These are phyloP conservation scores for Trididemnum miniatum DNA, from an alignment of 23 tunicate species.

Conservation along the genomic window DNA sequence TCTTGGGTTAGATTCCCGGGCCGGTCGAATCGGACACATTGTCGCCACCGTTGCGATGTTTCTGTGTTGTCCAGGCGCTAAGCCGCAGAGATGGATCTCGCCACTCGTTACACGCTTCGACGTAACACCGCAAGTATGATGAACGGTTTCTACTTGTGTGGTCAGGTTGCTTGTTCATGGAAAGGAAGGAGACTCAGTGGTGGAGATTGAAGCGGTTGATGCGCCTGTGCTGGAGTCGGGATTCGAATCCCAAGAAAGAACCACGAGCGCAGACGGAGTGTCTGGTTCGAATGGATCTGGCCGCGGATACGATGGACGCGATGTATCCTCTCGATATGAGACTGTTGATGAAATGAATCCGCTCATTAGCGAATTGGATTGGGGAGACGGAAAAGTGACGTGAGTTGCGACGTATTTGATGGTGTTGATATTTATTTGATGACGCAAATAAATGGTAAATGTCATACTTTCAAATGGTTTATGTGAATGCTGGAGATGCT, in stretches of 20 bases:
- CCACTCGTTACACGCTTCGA: no score
- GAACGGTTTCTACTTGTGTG: background rate
- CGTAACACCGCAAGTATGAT: no score
- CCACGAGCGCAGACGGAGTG: slow-evolving; percentile 34
- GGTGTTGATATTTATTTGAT: background rate
- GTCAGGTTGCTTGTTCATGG: slow-evolving; percentile 55
- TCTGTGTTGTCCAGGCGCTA: no score
- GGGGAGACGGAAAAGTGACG: slow-evolving; percentile 91
- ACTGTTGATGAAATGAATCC: slow-evolving; percentile 61
- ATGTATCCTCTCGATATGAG: slow-evolving; percentile 13
- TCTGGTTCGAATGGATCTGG: background rate
- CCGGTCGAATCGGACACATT: no score
- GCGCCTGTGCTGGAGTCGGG: background rate
- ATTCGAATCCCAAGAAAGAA: slow-evolving; percentile 2
- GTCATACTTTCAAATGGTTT: no score
- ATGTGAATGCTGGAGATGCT: no score
- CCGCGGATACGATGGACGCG: background rate
- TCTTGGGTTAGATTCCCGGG: no score
- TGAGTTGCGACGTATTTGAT: no score
- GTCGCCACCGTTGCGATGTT: no score
- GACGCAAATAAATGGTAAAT: no score
- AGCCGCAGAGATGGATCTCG: no score
- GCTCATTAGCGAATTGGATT: slow-evolving; percentile 27
- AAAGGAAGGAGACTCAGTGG: slow-evolving; percentile 47
- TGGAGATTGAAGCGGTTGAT: slow-evolving; percentile 63